Conservation (phyloP, 1,140 invertebrate species). For the Oedothorax gibbosus region DNA sequence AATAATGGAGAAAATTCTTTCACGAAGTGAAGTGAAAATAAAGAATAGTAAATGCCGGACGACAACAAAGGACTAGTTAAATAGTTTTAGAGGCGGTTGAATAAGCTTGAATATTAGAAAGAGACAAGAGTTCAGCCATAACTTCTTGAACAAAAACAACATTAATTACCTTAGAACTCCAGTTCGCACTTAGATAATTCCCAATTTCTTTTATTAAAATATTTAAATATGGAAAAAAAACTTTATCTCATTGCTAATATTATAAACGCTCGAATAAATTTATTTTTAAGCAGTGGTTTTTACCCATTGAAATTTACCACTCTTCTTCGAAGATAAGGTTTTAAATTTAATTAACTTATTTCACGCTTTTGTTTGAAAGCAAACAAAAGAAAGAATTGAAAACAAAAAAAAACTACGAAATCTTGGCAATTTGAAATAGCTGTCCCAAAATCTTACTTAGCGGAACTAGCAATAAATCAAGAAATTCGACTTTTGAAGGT, state of each 20-base stretch:
- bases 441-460: too few species aligned
- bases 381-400: not conserved
- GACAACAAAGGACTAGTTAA: slow-evolving; percentile 16
- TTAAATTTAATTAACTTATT: slow-evolving; percentile 39
- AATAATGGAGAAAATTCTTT: too few species aligned
- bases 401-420: not conserved
- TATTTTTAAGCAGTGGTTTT: slow-evolving; percentile 8
- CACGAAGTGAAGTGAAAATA: not conserved
- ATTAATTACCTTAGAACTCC: slow-evolving; percentile 47
- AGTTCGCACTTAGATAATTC: slow-evolving; percentile 16
- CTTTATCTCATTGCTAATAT: slow-evolving; percentile 29
- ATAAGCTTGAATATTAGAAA: slow-evolving; percentile 17
- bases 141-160: slow-evolving; percentile 39
- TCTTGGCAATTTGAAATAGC: too few species aligned
- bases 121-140: slow-evolving; percentile 5
- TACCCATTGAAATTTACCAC: slow-evolving; percentile 12
- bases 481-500: too few species aligned
- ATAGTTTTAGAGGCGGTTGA: slow-evolving; percentile 36
- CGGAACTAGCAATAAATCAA: too few species aligned
- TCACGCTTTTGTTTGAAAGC: slow-evolving; percentile 15
- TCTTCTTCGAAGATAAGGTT: slow-evolving; percentile 32
- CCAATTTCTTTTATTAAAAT: not conserved
- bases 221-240: not conserved
- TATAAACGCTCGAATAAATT: slow-evolving; percentile 32
- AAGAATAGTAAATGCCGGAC: not conserved